Conservation (phyloP, 2,113 vertebrate species). For the Tichodroma muraria region DNA sequence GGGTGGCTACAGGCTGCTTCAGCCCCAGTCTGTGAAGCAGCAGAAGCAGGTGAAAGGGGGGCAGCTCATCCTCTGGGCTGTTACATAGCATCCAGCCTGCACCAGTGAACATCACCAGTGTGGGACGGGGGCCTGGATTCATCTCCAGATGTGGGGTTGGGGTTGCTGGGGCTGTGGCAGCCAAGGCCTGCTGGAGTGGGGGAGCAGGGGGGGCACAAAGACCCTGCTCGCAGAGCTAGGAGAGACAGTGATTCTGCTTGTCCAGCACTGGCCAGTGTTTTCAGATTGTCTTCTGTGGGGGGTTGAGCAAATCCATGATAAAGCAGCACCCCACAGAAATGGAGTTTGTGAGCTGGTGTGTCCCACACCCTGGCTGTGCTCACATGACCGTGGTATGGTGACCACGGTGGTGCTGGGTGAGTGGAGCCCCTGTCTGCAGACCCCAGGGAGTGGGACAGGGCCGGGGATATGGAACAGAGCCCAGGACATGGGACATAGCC, state of each 20-base stretch:
- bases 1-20: not conserved
- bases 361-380: fast-evolving
- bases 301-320: not conserved
- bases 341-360: not conserved
- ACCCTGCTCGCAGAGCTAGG: not conserved
- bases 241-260: not conserved
- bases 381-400: not conserved
- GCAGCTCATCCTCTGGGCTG: not conserved
- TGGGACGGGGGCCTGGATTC: not conserved
- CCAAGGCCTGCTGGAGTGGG: not conserved
- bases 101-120: not conserved
- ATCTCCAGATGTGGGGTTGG: not conserved
- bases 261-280: not conserved
- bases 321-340: not conserved
- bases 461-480: fast-evolving
- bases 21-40: not conserved
- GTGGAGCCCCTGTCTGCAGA: not conserved
- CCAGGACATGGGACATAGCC: fast-evolving
- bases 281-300: not conserved
- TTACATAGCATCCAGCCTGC: not conserved
- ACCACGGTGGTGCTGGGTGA: not conserved
- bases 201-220: not conserved
- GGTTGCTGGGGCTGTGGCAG: not conserved
- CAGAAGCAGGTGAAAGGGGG: not conserved
- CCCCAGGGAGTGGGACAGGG: not conserved